Percentiles rank a stretch among this genome's conserved stretches.
phyloP scores from a whole-genome alignment of 2,113 vertebrate species.

The Actenoides hombroni region DNA sequence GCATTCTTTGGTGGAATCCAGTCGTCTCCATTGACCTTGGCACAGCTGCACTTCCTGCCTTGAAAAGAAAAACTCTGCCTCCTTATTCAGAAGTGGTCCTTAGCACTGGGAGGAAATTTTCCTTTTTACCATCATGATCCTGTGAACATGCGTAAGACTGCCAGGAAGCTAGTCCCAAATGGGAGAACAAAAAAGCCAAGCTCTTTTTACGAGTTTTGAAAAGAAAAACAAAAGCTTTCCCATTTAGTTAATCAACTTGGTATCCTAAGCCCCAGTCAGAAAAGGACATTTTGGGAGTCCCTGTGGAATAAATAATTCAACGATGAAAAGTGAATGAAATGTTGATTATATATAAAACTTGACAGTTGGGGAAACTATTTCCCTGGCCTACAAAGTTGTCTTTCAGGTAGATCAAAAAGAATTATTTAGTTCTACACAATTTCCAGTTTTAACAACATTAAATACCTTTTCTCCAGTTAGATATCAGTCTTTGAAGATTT shows the following conservation, averaged over 20 bases:
- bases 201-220: not conserved
- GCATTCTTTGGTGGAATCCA: not conserved
- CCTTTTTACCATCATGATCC: not conserved
- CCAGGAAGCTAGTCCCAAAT: slow-evolving; percentile 14
- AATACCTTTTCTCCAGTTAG: slow-evolving; percentile 51
- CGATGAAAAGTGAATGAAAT: slow-evolving; percentile 35
- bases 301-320: not conserved
- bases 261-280: not conserved
- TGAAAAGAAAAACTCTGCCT: not conserved
- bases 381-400: slow-evolving; percentile 22
- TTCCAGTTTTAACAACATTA: slow-evolving; percentile 59
- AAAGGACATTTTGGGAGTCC: not conserved
- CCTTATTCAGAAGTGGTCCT: not conserved
- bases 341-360: slow-evolving; percentile 17
- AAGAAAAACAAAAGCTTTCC: slow-evolving; percentile 30
- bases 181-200: not conserved
- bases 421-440: slow-evolving; percentile 45
- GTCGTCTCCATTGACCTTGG: not conserved
- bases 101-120: not conserved
- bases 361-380: slow-evolving; percentile 47
- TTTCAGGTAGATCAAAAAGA: slow-evolving; percentile 55
- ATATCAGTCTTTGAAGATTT: slow-evolving; percentile 64
- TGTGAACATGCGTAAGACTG: not conserved
- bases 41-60: not conserved
- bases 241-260: slow-evolving; percentile 12